Evolutionary conservation across 2,888 invertebrate genomes (phyloP).

Genomic region (Phyllotreta striolata): DNA sequence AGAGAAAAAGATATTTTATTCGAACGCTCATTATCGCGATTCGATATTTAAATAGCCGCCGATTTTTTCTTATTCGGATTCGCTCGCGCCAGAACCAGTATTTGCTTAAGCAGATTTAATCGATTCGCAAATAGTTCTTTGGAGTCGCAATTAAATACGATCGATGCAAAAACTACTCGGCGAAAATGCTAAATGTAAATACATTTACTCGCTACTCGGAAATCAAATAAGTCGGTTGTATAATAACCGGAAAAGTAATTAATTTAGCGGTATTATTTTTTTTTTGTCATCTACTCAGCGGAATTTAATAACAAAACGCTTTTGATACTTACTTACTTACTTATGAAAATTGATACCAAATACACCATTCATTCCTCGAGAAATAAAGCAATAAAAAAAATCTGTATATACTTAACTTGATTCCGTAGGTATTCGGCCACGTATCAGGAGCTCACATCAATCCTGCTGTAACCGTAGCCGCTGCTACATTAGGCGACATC

Average conservation of each 20-base stretch:
- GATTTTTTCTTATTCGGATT: too few species aligned
- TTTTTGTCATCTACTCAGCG: background rate
- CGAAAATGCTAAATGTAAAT: too few species aligned
- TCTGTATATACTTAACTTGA: slow-evolving; percentile 6
- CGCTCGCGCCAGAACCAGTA: background rate
- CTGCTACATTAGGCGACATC: slow-evolving; percentile 68
- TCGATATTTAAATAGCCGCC: too few species aligned
- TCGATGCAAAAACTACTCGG: too few species aligned
- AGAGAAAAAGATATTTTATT: background rate
- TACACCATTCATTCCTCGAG: background rate
- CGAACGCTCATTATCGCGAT: too few species aligned
- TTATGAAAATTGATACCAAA: background rate
- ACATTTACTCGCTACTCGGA: too few species aligned
- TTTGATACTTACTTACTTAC: background rate
- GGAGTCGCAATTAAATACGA: too few species aligned
- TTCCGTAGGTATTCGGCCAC: slow-evolving; percentile 73
- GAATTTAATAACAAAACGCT: background rate
- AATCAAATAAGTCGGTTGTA: too few species aligned
- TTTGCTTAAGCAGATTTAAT: too few species aligned
- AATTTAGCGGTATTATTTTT: too few species aligned
- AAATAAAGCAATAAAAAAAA: background rate
- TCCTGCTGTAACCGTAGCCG: slow-evolving; percentile 77
- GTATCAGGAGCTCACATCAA: slow-evolving; percentile 82
- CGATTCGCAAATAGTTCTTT: background rate
- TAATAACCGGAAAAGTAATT: too few species aligned